Evolutionary conservation across 2,113 vertebrate species (phyloP).

Genomic region (Myrmecobius fasciatus): DNA sequence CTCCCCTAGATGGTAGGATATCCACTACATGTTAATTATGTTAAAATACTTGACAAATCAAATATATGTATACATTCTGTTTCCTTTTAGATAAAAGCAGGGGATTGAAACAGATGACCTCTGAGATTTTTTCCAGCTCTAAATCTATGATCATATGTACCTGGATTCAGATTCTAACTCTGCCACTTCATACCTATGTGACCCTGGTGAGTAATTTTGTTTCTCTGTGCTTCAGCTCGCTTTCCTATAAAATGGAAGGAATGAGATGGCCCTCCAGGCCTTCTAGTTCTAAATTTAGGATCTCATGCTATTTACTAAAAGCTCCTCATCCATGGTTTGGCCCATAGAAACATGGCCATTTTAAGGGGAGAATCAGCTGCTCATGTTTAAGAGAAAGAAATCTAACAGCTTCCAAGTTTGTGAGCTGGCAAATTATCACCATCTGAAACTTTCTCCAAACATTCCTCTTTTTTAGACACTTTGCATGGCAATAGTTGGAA

Average conservation of each 20-base stretch:
- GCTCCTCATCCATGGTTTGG: neutral
- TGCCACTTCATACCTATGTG: neutral
- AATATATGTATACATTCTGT: too few species aligned
- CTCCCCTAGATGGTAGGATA: too few species aligned
- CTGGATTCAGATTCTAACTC: neutral
- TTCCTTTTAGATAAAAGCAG: neutral
- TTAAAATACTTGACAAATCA: too few species aligned
- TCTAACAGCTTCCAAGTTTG: conserved; percentile 66
- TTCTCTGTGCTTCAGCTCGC: neutral
- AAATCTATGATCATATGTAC: neutral
- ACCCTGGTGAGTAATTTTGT: neutral
- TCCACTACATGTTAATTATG: too few species aligned
- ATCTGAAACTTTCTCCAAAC: conserved; percentile 77
- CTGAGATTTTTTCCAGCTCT: neutral
- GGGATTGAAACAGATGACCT: neutral
- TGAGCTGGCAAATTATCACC: conserved; percentile 76
- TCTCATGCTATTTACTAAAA: neutral
- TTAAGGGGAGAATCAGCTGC: conserved; percentile 70
- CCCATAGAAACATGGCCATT: neutral
- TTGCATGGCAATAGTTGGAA: conserved; percentile 84
- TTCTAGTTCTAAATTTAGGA: neutral
- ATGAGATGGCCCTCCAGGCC: neutral
- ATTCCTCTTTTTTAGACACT: conserved; percentile 76
- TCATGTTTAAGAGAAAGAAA: conserved; percentile 72
- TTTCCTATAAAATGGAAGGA: neutral